phyloP scores from a whole-genome alignment of 2,113 vertebrate genomes.

The Cyprinodon tularosa region DNA sequence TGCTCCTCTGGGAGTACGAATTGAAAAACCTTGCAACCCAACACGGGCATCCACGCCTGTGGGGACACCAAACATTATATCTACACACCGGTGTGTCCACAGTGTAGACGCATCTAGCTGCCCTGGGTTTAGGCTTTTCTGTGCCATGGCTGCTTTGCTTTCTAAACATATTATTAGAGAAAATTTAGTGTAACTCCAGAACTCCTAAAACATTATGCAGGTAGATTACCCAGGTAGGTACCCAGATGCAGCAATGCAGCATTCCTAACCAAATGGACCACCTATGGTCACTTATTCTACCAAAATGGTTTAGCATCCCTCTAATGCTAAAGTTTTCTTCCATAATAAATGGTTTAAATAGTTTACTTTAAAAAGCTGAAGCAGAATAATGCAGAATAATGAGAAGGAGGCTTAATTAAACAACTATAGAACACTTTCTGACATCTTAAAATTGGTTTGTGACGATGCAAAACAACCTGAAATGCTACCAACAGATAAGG shows the following conservation, averaged over 20 bases:
- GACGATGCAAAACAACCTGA: not conserved
- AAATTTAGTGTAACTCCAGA: not conserved
- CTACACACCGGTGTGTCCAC: not conserved
- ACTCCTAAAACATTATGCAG: not conserved
- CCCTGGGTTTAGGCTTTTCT: not conserved
- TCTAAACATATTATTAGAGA: not conserved
- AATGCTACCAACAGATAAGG: not conserved
- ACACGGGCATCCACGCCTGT: not conserved
- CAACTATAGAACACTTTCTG: too few relatives aligned
- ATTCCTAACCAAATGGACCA: not conserved
- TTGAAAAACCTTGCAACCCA: slow-evolving; percentile 7
- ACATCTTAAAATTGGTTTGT: too few relatives aligned
- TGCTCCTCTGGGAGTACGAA: not conserved
- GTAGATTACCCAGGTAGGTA: not conserved
- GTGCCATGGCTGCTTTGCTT: not conserved
- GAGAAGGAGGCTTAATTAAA: not conserved
- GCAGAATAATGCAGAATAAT: not conserved
- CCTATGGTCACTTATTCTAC: not conserved
- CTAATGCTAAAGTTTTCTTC: not conserved
- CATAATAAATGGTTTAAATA: not conserved
- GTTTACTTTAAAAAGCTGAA: not conserved
- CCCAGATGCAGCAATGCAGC: not conserved
- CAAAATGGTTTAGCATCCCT: not conserved
- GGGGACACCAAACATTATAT: not conserved
- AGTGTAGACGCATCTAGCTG: not conserved